Base-by-base conservation (phyloP, 2,113 vertebrate species). In the Psilopogon haemacephalus region DNA sequence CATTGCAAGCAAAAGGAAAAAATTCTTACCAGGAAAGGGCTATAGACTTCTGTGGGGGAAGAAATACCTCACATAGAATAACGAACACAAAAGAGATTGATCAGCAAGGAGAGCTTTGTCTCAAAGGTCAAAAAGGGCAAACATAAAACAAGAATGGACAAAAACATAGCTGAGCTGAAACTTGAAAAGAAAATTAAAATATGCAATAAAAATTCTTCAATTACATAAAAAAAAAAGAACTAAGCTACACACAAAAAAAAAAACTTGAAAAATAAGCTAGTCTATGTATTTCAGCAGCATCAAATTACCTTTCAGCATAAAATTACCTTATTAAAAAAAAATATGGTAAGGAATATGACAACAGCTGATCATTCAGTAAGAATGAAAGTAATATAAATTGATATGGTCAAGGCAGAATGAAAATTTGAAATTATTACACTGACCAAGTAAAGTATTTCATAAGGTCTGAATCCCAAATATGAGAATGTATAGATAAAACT, bases 41-140 rank as follows among this genome's bases (percentile, higher is more conserved):
- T 76, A 50, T 18, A 87, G 44, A 79, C 55, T 54, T 87, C 63
- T 75, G 67, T 72, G 59, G 63, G 79, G 67, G 63, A 92, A 93
- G 63, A 87, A 89, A 60, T 14, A 75, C 9, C 35, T 86, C n/a
- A 72, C n/a, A 50, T 44, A 87, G 48, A 67, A 75, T 87, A 89
- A n/a, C n/a, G n/a, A n/a, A n/a, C n/a, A n/a, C n/a, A 84, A 89
- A 62, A 86, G 9, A 13, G 48, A 92, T 86, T 88, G 93, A 94
- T 95, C 91, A 92, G 48, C 38, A 60, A 89, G 62, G 8, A 92
- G 26, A 92, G 14, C 23, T 92, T 30, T 86, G 44, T 52, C 84
- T 94, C 81, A 75, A 67, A 75, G 77, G 84, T 89, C 84, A 84
- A 75, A 93, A 92, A 81, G 35, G 16, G 38, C 0, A 0, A 94